Conservation (phyloP, 2,888 invertebrate genomes). For the Bombyx huttoni region DNA sequence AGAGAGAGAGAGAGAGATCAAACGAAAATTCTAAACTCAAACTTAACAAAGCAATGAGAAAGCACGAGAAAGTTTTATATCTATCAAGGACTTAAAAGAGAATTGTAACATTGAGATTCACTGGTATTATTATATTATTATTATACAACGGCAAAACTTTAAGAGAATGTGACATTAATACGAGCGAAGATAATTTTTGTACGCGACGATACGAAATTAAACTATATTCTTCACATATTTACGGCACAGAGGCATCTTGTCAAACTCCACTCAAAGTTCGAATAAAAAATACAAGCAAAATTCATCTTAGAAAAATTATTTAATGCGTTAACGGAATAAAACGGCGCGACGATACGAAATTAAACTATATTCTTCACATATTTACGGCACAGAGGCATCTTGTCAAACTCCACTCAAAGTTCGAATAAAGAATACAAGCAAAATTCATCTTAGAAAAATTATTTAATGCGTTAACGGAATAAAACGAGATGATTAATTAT, state of each 20-base stretch:
- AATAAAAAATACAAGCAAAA: conserved; percentile 32
- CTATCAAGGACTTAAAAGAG: conserved; percentile 1
- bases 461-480: conserved; percentile 33
- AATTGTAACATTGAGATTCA: conserved; percentile 14
- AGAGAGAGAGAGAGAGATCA: too few relatives aligned
- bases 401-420: conserved; percentile 71
- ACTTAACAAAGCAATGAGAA: conserved; percentile 51
- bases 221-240: neutral
- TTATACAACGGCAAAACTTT: conserved; percentile 13
- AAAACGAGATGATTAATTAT: conserved; percentile 21
- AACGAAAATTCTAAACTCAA: conserved; percentile 54
- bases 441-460: conserved; percentile 36
- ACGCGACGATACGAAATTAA: neutral
- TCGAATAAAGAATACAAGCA: conserved; percentile 27
- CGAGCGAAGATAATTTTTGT: neutral
- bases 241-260: conserved; percentile 46
- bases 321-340: too few relatives aligned
- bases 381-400: conserved; percentile 34
- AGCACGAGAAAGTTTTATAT: neutral
- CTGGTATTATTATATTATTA: conserved; percentile 13
- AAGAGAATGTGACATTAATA: neutral
- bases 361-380: neutral
- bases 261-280: conserved; percentile 66
- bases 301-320: too few relatives aligned
- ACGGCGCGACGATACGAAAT: neutral